Percentiles rank a stretch among this genome's conserved stretches.
Conservation (phyloP, 92 coral and sea anemone species). For the Phenganax marumi region DNA sequence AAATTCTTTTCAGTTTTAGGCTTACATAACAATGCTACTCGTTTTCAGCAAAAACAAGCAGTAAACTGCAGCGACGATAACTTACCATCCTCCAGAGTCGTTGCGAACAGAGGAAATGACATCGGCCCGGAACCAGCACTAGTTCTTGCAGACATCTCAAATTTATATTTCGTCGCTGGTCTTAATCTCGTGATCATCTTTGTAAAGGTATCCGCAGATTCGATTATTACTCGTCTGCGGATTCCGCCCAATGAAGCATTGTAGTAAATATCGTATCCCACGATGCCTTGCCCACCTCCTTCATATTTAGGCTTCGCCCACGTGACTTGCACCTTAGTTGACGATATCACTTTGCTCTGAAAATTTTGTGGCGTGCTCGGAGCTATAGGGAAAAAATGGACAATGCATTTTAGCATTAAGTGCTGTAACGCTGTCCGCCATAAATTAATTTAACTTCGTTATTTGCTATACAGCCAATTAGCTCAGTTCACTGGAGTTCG, state of each 20-base stretch:
- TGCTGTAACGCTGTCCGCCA: too few species aligned
- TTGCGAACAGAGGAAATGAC: slow-evolving; percentile 70
- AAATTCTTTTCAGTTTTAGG: too few species aligned
- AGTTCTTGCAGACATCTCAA: slow-evolving; percentile 86
- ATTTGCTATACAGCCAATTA: not conserved
- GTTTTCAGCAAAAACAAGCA: not conserved
- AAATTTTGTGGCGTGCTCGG: slow-evolving; percentile 83
- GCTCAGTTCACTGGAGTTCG: too few species aligned
- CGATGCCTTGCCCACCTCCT: slow-evolving; percentile 71
- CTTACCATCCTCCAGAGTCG: slow-evolving; percentile 80
- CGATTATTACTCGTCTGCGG: slow-evolving; percentile 51
- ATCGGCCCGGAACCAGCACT: slow-evolving; percentile 76
- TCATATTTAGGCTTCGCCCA: slow-evolving; percentile 75
- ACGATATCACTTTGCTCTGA: slow-evolving; percentile 58
- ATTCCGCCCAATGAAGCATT: slow-evolving; percentile 65
- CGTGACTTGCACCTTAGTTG: slow-evolving; percentile 66
- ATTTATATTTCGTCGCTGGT: slow-evolving; percentile 73
- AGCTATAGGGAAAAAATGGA: slow-evolving; percentile 49
- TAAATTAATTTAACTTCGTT: not conserved
- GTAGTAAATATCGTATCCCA: slow-evolving; percentile 82
- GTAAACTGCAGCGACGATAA: not conserved
- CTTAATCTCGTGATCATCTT: slow-evolving; percentile 65
- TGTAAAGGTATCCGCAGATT: slow-evolving; percentile 43
- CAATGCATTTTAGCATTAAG: not conserved
- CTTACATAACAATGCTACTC: too few species aligned